A percentile compares a stretch with the other conserved stretches of the same genome.
Conservation (phyloP, 2,797 vertebrate genomes). For the Artibeus lituratus region DNA sequence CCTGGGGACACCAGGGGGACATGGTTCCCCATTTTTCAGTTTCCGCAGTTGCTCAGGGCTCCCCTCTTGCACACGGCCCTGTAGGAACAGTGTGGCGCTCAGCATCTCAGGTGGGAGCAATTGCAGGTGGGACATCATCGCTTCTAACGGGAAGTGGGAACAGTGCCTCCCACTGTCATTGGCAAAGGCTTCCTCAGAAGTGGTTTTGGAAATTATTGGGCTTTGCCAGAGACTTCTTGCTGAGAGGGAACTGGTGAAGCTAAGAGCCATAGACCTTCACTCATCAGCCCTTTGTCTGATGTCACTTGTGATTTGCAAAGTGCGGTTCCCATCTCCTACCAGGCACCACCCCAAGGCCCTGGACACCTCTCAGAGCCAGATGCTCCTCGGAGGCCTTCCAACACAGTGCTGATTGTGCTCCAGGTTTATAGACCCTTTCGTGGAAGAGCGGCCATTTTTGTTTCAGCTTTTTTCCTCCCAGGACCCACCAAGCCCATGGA, state of each 20-base stretch:
- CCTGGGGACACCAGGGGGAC: not conserved
- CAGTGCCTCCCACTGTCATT: rapidly evolving
- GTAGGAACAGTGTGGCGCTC: not conserved
- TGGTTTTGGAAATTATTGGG: not conserved
- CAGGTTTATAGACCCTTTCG: not conserved
- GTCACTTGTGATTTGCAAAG: not conserved
- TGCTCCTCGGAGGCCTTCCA: not conserved
- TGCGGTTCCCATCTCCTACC: not conserved
- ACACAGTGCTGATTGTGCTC: not conserved
- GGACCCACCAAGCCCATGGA: not conserved
- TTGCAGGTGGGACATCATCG: not conserved
- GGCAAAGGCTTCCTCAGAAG: too few species aligned
- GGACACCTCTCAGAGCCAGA: not conserved
- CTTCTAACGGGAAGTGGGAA: too few species aligned
- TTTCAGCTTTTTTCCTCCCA: too few species aligned
- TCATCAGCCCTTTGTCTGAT: not conserved
- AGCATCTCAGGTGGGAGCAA: too few species aligned
- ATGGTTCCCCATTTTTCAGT: not conserved
- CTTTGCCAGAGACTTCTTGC: not conserved
- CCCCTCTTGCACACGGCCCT: not conserved
- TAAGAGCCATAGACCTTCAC: not conserved
- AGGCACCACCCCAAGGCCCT: not conserved
- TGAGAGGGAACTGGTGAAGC: not conserved
- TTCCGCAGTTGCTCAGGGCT: too few species aligned
- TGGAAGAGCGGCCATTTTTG: not conserved